These are phyloP conservation scores for Macrosteles quadrilineatus DNA, from an alignment of 1,140 invertebrate genomes.

Conservation along the genomic window DNA sequence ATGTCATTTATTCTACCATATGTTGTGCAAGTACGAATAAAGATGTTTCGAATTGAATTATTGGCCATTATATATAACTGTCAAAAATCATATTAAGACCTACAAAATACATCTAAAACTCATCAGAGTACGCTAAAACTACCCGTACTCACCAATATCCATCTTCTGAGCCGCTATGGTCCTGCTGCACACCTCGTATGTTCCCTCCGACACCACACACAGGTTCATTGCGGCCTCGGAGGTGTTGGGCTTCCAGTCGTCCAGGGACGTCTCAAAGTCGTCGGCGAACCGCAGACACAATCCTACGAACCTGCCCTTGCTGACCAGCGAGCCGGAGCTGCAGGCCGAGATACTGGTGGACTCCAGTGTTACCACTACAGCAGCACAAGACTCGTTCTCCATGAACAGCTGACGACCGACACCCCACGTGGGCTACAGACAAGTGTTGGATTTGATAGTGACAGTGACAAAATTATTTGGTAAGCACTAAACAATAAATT, in stretches of 20 bases:
- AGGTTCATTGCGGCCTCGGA: conserved; percentile 85
- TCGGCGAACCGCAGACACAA: conserved; percentile 93
- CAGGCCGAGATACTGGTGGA: conserved; percentile 90
- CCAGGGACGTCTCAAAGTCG: conserved; percentile 93
- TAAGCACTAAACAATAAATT: too few species aligned
- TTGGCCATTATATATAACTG: too few species aligned
- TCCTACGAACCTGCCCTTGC: conserved; percentile 76
- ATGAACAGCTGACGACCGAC: conserved; percentile 60
- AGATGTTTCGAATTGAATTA: too few species aligned
- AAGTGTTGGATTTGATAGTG: background rate
- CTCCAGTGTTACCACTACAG: conserved; percentile 92
- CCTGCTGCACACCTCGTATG: conserved; percentile 94
- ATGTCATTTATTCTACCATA: too few species aligned
- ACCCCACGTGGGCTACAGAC: conserved; percentile 59
- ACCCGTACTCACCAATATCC: conserved; percentile 55
- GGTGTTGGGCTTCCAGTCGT: conserved; percentile 96
- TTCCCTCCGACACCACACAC: conserved; percentile 96
- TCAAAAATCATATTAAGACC: too few species aligned
- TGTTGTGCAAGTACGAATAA: too few species aligned
- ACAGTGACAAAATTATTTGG: too few species aligned
- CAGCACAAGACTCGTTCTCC: conserved; percentile 81
- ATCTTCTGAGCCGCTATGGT: conserved; percentile 78
- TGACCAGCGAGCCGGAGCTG: conserved; percentile 73
- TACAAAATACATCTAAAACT: too few species aligned
- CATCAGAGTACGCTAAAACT: background rate